Percentiles rank a stretch among this genome's conserved stretches.
Conservation (phyloP, 2,797 vertebrate species). For the Eremophila alpestris region DNA sequence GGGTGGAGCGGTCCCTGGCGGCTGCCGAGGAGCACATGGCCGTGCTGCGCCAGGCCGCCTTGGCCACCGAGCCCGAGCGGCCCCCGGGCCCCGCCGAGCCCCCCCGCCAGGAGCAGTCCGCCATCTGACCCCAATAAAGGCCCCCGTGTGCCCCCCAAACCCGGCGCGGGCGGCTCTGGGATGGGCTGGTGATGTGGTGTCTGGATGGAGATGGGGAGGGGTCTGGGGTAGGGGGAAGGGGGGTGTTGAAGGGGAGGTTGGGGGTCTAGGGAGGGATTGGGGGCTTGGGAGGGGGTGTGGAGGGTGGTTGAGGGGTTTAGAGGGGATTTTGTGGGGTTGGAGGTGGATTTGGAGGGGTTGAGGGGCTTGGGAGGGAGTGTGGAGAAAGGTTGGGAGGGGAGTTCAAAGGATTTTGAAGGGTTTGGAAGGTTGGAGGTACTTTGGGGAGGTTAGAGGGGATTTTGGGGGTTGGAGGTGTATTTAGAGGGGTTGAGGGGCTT, state of each 20-base stretch:
- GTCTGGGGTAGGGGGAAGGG: background rate
- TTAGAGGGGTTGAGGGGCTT: no score
- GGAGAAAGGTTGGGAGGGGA: background rate
- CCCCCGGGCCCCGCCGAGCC: slow-evolving; percentile 71
- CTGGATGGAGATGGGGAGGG: background rate
- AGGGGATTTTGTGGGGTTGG: background rate
- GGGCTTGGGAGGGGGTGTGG: background rate
- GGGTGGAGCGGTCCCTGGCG: slow-evolving; percentile 93
- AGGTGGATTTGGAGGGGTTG: background rate
- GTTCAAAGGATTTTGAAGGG: background rate
- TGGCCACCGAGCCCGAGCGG: slow-evolving; percentile 88
- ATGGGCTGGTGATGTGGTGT: background rate
- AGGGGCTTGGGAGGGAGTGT: background rate
- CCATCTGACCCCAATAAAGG: slow-evolving; percentile 77
- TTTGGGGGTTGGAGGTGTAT: no score
- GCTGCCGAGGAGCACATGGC: slow-evolving; percentile 93
- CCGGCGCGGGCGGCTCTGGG: background rate
- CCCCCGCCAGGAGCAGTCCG: slow-evolving; percentile 85
- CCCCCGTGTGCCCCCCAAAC: background rate
- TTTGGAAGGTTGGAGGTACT: background rate
- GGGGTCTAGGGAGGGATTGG: background rate
- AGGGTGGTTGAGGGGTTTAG: background rate
- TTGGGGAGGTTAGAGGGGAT: no score
- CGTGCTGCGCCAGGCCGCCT: slow-evolving; percentile 88
- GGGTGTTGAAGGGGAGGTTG: background rate